Percentiles rank a stretch among this genome's conserved stretches.
Conservation (phyloP, 2,888 invertebrate species). For the Leptopilina drosophilae region DNA sequence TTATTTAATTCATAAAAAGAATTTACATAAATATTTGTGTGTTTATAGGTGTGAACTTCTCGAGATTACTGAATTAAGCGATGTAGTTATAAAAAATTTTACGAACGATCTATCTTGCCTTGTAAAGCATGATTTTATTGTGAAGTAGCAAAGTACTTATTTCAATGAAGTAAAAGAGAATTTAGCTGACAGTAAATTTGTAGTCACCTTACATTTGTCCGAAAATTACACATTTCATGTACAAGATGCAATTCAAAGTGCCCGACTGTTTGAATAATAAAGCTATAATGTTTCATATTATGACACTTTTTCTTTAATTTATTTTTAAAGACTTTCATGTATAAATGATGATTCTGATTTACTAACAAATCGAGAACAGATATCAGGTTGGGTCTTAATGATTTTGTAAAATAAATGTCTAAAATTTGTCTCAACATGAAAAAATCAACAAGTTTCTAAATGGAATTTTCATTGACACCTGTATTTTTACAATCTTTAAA, state of each 20-base stretch:
- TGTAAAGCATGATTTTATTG: constrained; percentile 38
- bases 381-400: neutral
- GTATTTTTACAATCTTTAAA: neutral
- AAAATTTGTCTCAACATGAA: constrained; percentile 38
- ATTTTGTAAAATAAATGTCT: constrained; percentile 19
- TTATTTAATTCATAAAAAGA: too few relatives aligned
- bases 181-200: neutral
- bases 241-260: constrained; percentile 41
- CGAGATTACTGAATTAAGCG: too few relatives aligned
- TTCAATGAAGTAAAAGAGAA: constrained; percentile 17
- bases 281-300: constrained; percentile 9
- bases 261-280: constrained; percentile 30
- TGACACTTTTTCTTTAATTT: too few relatives aligned
- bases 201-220: constrained; percentile 21
- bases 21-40: too few relatives aligned
- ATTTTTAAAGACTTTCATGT: too few relatives aligned
- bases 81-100: too few relatives aligned
- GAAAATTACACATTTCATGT: constrained; percentile 33
- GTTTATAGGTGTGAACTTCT: too few relatives aligned
- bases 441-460: constrained; percentile 41
- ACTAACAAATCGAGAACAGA: neutral
- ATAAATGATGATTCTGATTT: constrained; percentile 9
- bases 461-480: constrained; percentile 34
- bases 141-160: constrained; percentile 22
- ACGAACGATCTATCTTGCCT: too few relatives aligned